These are phyloP conservation scores for Excalfactoria chinensis DNA, from an alignment of 2,113 vertebrate genomes.

Conservation along the genomic window DNA sequence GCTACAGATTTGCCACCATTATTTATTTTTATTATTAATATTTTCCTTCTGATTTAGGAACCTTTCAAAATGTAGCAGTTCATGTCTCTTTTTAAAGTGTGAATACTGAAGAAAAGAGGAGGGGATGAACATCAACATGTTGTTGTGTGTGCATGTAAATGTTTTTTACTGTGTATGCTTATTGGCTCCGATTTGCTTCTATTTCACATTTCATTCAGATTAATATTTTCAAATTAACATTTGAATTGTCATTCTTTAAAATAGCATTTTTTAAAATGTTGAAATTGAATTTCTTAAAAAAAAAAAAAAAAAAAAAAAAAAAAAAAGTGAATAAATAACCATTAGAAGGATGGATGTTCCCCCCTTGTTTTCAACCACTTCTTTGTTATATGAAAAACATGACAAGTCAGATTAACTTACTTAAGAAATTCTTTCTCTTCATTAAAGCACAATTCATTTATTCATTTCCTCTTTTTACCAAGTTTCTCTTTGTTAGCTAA, in stretches of 20 bases:
- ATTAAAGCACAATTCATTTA: background rate
- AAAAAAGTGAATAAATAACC: background rate
- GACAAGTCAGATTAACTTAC: background rate
- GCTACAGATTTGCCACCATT: background rate
- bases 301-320: background rate
- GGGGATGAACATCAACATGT: accelerated
- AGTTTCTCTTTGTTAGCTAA: background rate
- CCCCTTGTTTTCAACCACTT: background rate
- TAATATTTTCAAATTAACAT: background rate
- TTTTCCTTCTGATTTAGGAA: background rate
- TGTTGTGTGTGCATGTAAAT: background rate
- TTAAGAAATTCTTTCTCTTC: background rate
- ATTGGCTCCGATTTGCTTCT: background rate
- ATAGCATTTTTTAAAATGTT: background rate
- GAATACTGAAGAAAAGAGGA: background rate
- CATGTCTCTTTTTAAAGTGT: background rate
- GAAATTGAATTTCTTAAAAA: background rate
- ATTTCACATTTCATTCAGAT: background rate
- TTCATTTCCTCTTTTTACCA: background rate
- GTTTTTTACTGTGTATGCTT: background rate
- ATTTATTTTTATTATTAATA: background rate
- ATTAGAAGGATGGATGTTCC: background rate
- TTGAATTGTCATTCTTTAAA: background rate
- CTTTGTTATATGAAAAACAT: background rate
- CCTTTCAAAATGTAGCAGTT: background rate